Percentiles rank a stretch among this genome's conserved stretches.
These are phyloP conservation scores for Sebastolobus altivelis DNA, from an alignment of 2,797 vertebrate genomes.

Conservation along the genomic window DNA sequence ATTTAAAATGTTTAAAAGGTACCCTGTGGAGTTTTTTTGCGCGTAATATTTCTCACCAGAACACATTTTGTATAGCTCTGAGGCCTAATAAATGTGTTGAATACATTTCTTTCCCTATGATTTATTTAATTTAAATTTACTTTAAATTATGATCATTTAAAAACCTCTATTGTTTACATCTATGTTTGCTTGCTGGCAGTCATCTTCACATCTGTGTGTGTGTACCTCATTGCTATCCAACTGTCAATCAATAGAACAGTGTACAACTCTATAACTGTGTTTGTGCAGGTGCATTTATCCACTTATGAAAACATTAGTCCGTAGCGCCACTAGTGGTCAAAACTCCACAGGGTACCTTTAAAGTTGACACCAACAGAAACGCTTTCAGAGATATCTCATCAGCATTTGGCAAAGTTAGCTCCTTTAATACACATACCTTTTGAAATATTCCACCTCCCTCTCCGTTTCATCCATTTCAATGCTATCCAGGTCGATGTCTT, in stretches of 20 bases:
- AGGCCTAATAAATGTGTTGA: background rate
- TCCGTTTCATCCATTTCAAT: constrained; percentile 99
- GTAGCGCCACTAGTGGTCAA: background rate
- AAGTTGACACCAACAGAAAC: background rate
- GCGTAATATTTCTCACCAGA: background rate
- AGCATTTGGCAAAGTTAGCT: background rate
- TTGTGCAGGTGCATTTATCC: background rate
- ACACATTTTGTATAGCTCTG: background rate
- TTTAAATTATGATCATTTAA: background rate
- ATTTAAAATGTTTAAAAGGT: background rate
- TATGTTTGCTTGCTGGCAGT: background rate
- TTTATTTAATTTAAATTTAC: background rate
- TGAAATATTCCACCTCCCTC: constrained; percentile 98
- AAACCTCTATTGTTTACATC: background rate
- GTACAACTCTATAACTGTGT: background rate
- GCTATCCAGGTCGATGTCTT: constrained; percentile 98
- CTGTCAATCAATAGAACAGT: background rate
- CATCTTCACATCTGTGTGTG: background rate
- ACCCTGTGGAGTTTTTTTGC: background rate
- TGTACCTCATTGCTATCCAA: background rate
- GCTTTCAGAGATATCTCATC: background rate
- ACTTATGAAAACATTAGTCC: background rate
- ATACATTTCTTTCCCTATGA: background rate
- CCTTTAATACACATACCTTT: constrained; percentile 87
- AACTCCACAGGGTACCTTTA: background rate